Evolutionary conservation across 2,888 invertebrate species (phyloP).

Genomic region (Andrena marginata): DNA sequence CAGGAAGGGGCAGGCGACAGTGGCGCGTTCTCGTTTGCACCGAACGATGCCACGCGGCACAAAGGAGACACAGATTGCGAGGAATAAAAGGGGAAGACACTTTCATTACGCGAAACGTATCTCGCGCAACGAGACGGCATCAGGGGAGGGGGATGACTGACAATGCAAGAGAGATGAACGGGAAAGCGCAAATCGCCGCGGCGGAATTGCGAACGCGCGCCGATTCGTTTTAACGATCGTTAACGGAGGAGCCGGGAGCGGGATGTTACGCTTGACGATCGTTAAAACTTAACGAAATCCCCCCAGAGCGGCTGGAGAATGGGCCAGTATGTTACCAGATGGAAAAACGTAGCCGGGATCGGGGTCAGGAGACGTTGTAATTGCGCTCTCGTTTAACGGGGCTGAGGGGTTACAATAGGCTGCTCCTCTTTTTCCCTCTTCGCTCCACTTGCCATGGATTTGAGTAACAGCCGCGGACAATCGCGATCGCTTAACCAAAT

Average conservation of each 20-base stretch:
- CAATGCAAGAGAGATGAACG: constrained; percentile 41
- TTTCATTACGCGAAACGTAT: constrained; percentile 49
- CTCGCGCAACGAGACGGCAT: constrained; percentile 1
- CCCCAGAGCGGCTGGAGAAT: constrained; percentile 11
- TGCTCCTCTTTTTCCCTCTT: not conserved
- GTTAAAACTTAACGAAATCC: constrained; percentile 74
- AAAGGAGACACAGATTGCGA: constrained; percentile 17
- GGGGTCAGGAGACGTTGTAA: constrained; percentile 44
- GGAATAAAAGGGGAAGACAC: constrained; percentile 33
- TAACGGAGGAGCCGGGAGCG: constrained; percentile 64
- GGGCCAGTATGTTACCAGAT: constrained; percentile 33
- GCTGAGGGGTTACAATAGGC: constrained; percentile 29
- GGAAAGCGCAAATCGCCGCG: constrained; percentile 60
- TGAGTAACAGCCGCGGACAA: not conserved
- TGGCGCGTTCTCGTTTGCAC: constrained; percentile 6
- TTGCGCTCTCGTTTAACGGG: constrained; percentile 54
- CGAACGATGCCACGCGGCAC: constrained; percentile 6
- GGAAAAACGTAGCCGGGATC: constrained; percentile 32
- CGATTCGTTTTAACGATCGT: constrained; percentile 70
- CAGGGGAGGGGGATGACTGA: constrained; percentile 28
- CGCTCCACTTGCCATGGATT: not conserved
- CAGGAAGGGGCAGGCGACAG: constrained; percentile 28
- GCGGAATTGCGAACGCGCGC: constrained; percentile 48
- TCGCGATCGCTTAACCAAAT: not conserved
- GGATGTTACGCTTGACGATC: constrained; percentile 73